Base-by-base conservation (phyloP, 2,888 invertebrate genomes). In the Branchipolynoe longqiensis region DNA sequence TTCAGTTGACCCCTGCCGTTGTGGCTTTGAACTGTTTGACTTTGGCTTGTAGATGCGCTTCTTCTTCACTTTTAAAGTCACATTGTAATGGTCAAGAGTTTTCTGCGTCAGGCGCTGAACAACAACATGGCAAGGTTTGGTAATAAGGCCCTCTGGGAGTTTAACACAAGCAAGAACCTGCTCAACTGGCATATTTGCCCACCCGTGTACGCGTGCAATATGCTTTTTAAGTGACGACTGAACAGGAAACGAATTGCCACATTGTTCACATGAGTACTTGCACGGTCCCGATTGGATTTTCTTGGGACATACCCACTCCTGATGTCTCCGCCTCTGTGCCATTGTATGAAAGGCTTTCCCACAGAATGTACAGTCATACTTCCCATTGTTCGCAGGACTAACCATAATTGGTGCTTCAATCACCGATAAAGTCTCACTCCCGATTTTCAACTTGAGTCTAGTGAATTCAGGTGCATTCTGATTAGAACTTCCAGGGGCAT, bases 271-370 rank as follows among this genome's bases (percentile, higher is more conserved):
- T 22, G 78, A 54, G 33, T 78, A 78, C 25, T 78, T 78, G 48
- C 78, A 78, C 12, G 78, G 78, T 8, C 78, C 78, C 1, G 78
- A 78, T 48, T 78, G 78, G 25, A 84, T 41, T 38, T 87, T 87
- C 28, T 74, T 78, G 14, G 56, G 74, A 59, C 88, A 88, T 6
- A 82, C 36, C 86, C 86, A 87, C 38, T 87, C 86, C 38, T 86
- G 82, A 59, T 88, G 88, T 33, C 86, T 64, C 18, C 87, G 74
- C 22, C 88, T 41, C 83, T 88, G 84, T 6, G 48, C 84, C 64
- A 87, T 86, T 1, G 86, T 87, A 36, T 25, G 18, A 48, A 86
- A 88, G 14, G 78, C 83, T 48, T 83, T 81, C 8, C 74, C 56
- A 62, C 88, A 88, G 73, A 73, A 84, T 1, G 78, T 74, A 78